Percentiles rank a stretch among this genome's conserved stretches.
Evolutionary conservation across 2,797 vertebrate species (phyloP).

Genomic region (Hoplostethus mediterraneus): DNA sequence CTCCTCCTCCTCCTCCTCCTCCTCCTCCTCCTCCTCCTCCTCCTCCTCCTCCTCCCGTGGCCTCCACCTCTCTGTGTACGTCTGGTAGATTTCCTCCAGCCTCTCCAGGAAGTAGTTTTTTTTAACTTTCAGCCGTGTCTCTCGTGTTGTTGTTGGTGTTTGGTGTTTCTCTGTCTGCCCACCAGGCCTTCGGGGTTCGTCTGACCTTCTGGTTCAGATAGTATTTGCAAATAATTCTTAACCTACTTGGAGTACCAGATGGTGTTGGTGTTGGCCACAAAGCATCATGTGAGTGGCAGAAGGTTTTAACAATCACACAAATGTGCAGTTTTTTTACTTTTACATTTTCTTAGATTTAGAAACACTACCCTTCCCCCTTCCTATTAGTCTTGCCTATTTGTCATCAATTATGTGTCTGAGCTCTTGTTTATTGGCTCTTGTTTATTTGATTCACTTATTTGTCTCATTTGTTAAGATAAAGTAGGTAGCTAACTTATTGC

Average conservation of each 20-base stretch:
- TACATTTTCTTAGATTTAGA: background rate
- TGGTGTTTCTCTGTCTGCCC: conserved; percentile 20
- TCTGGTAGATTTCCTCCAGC: conserved; percentile 51
- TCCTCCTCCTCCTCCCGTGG: conserved; percentile 13
- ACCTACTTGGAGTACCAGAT: background rate
- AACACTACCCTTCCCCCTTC: no score
- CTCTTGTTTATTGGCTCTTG: no score
- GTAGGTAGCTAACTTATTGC: no score
- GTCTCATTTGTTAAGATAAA: no score
- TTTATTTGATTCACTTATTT: no score
- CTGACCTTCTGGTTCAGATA: conserved; percentile 1
- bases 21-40: no score
- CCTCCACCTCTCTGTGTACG: conserved; percentile 53
- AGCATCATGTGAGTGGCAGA: background rate
- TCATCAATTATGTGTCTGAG: no score
- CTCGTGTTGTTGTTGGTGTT: conserved; percentile 37
- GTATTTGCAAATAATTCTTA: background rate
- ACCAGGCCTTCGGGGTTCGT: background rate
- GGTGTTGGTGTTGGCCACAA: background rate
- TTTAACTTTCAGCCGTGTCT: conserved; percentile 49
- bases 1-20: no score
- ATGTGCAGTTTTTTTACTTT: background rate
- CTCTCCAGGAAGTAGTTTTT: conserved; percentile 53
- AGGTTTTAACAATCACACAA: no score
- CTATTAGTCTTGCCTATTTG: no score